Evolutionary conservation across 2,797 vertebrate species (phyloP).

Genomic region (Pygocentrus nattereri): DNA sequence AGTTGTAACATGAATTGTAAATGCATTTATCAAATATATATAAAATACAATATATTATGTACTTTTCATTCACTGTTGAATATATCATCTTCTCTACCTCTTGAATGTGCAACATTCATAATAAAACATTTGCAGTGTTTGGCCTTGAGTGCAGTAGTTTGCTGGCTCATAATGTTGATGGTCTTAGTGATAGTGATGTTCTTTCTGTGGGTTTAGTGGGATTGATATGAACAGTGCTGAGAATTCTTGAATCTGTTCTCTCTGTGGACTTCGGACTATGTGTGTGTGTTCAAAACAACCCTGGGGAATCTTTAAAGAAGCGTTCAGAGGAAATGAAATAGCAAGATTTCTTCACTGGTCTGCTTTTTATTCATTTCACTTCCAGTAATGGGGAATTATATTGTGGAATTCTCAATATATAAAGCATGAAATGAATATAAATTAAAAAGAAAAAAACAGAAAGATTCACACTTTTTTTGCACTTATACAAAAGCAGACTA

Average conservation of each 20-base stretch:
- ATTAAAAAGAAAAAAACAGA: no score
- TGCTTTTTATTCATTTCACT: background rate
- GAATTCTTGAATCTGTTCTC: conserved; percentile 42
- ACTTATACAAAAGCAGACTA: no score
- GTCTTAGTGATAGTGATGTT: background rate
- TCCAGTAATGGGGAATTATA: background rate
- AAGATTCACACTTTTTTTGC: no score
- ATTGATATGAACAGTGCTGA: conserved; percentile 48
- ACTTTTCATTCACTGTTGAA: no score
- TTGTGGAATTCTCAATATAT: background rate
- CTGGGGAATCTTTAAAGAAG: conserved; percentile 28
- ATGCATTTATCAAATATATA: no score
- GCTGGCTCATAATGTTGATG: background rate
- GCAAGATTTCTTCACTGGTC: background rate
- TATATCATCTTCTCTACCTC: no score
- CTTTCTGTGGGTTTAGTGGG: conserved; percentile 27
- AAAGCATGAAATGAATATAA: background rate
- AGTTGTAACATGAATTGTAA: no score
- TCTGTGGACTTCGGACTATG: background rate
- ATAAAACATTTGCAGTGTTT: no score
- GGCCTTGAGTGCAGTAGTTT: no score
- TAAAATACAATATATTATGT: no score
- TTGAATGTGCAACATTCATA: no score
- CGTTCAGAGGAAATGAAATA: conserved; percentile 10
- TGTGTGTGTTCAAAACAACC: conserved; percentile 27